These are phyloP conservation scores for Ophion costatus DNA, from an alignment of 2,888 invertebrate species.

Conservation along the genomic window DNA sequence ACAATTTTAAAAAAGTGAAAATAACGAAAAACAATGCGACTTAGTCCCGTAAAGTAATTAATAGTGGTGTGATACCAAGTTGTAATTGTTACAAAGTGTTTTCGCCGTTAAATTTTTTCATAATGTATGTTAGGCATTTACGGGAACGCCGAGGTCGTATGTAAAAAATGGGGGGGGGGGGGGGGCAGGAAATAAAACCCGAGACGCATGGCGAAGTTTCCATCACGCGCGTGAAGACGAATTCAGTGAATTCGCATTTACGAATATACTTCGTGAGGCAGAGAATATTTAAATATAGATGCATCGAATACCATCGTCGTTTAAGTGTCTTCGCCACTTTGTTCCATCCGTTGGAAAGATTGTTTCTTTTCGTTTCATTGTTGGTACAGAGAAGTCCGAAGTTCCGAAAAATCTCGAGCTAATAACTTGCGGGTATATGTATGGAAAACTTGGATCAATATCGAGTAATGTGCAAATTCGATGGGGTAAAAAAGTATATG, in stretches of 20 bases:
- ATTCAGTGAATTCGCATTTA: constrained; percentile 17
- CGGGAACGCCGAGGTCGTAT: constrained; percentile 52
- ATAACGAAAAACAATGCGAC: constrained; percentile 50
- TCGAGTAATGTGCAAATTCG: constrained; percentile 19
- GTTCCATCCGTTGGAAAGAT: constrained; percentile 47
- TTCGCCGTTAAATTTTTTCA: constrained; percentile 68
- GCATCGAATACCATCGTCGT: constrained; percentile 39
- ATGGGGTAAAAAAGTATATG: constrained; percentile 22
- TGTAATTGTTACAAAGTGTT: constrained; percentile 67
- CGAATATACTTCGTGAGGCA: constrained; percentile 18
- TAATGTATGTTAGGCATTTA: constrained; percentile 66
- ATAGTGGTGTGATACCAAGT: constrained; percentile 65
- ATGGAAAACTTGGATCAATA: constrained; percentile 28
- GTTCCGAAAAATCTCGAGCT: constrained; percentile 27
- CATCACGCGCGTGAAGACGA: constrained; percentile 10
- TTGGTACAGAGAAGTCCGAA: constrained; percentile 7
- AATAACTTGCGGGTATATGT: constrained; percentile 18
- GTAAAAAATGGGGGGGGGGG: background rate
- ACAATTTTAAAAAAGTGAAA: constrained; percentile 17
- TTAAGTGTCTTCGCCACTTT: constrained; percentile 51
- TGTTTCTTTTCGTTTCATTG: constrained; percentile 40
- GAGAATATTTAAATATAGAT: constrained; percentile 16
- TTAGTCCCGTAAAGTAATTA: constrained; percentile 63
- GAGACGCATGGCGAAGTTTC: background rate
- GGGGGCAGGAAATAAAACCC: too few species aligned